Percentiles rank a stretch among this genome's conserved stretches.
phyloP scores from a whole-genome alignment of 2,888 invertebrate genomes.

The Hydrotaea cyrtoneurina region DNA sequence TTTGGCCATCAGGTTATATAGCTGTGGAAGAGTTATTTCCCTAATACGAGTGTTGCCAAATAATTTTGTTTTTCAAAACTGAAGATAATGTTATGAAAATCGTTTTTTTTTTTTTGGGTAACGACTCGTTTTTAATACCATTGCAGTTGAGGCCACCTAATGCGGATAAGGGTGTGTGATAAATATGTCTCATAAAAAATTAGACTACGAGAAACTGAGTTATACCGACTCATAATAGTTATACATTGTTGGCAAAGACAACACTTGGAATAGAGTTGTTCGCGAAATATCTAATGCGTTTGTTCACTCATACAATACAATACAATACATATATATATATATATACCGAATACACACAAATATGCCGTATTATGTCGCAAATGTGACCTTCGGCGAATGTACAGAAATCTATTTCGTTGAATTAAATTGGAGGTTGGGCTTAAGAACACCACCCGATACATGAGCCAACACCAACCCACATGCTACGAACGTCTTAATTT shows the following conservation, averaged over 20 bases:
- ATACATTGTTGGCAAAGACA: slow-evolving; percentile 8
- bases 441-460: slow-evolving; percentile 47
- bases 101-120: too few species aligned
- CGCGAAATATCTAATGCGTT: neutral
- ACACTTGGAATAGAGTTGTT: slow-evolving; percentile 44
- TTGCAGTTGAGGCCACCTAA: too few species aligned
- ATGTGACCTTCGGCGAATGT: slow-evolving; percentile 62
- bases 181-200: neutral
- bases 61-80: too few species aligned
- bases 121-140: too few species aligned
- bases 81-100: too few species aligned
- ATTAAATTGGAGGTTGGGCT: slow-evolving; percentile 59
- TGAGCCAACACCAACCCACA: neutral
- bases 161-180: too few species aligned
- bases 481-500: neutral
- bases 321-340: neutral
- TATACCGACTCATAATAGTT: slow-evolving; percentile 56
- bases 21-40: too few species aligned
- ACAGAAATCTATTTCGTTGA: slow-evolving; percentile 55
- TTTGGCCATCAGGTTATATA: too few species aligned
- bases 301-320: neutral
- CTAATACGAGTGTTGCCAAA: too few species aligned
- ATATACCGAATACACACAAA: neutral
- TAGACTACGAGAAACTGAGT: neutral
- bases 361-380: neutral